Conservation (phyloP, 2,888 invertebrate species). For the Himalopsyche kuldschensis region DNA sequence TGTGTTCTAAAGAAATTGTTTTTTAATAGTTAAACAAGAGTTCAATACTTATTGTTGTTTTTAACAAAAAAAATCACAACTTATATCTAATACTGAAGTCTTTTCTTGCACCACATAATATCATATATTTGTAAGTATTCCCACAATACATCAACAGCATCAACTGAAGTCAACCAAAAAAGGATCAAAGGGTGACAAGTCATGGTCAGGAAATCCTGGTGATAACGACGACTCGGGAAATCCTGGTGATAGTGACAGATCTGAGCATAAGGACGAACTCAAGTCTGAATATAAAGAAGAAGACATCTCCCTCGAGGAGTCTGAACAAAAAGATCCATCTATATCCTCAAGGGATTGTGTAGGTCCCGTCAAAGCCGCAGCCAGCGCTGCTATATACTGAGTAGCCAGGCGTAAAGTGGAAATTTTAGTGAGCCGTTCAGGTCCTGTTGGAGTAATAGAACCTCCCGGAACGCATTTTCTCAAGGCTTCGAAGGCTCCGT, state of each 20-base stretch:
- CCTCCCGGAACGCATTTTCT: conserved; percentile 59
- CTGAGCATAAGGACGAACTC: neutral
- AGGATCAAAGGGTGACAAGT: conserved; percentile 57
- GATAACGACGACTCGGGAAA: conserved; percentile 45
- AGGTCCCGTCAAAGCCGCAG: conserved; percentile 44
- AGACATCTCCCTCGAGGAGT: neutral
- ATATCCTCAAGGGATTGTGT: neutral
- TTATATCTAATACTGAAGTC: too few species aligned
- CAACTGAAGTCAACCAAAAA: conserved; percentile 55
- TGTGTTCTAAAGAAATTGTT: neutral
- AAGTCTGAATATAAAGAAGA: conserved; percentile 9
- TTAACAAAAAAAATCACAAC: neutral
- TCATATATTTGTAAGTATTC: too few species aligned
- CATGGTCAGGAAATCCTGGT: conserved; percentile 46
- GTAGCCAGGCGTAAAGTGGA: conserved; percentile 67
- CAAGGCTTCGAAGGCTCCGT: conserved; percentile 66
- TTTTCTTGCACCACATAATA: too few species aligned
- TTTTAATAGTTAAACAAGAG: neutral
- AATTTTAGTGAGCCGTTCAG: conserved; percentile 67
- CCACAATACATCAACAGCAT: neutral
- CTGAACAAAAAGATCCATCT: neutral
- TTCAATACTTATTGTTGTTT: neutral
- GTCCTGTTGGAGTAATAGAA: conserved; percentile 42
- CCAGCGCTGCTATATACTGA: conserved; percentile 63
- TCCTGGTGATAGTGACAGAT: conserved; percentile 42